phyloP scores from a whole-genome alignment of 2,113 vertebrate species.

The Chaetops frenatus region DNA sequence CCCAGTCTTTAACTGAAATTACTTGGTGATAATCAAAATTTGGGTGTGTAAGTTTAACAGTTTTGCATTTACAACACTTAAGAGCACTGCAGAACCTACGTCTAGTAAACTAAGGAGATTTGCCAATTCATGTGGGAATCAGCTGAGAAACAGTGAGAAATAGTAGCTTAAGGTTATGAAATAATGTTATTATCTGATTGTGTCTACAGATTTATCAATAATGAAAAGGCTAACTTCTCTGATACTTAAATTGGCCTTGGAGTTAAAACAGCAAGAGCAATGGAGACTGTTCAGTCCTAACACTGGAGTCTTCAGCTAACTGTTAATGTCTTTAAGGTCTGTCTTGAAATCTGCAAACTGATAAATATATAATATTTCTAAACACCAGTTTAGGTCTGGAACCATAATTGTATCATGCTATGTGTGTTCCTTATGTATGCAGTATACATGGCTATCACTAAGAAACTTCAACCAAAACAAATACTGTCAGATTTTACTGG shows the following conservation, averaged over 20 bases:
- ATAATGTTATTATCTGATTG: background rate
- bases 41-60: background rate
- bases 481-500: background rate
- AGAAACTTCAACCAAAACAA: background rate
- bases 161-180: background rate
- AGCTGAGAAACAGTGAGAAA: background rate
- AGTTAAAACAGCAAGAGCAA: background rate
- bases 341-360: background rate
- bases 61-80: background rate
- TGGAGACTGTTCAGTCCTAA: background rate
- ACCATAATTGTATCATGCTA: background rate
- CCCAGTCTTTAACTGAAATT: background rate
- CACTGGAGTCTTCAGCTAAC: background rate
- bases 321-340: background rate
- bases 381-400: background rate
- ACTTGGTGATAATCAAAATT: background rate
- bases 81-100: background rate
- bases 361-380: background rate
- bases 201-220: background rate
- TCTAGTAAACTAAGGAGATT: background rate
- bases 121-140: background rate
- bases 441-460: fast-evolving
- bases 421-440: background rate
- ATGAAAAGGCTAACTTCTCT: background rate
- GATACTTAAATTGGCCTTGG: background rate